Evolutionary conservation across 2,113 vertebrate species (phyloP).

Genomic region (Xyliphius kryptos): DNA sequence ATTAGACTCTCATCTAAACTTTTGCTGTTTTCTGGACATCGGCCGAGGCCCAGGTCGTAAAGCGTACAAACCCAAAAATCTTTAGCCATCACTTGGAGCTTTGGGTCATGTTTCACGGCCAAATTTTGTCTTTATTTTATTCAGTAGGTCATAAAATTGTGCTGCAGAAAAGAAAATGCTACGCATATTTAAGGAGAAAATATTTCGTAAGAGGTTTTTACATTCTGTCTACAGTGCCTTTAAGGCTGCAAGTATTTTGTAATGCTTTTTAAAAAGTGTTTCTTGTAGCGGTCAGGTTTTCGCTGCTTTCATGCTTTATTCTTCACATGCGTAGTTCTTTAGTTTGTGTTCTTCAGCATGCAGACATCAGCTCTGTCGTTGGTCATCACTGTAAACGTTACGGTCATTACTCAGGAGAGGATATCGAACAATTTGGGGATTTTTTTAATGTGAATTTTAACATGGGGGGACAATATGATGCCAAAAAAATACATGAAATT

Average conservation of each 20-base stretch:
- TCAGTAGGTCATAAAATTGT: no score
- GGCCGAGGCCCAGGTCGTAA: no score
- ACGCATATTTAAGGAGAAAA: no score
- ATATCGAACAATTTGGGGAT: background rate
- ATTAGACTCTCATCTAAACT: no score
- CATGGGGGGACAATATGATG: background rate
- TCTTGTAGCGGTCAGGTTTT: background rate
- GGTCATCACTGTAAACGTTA: constrained; percentile 29
- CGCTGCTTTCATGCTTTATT: constrained; percentile 1
- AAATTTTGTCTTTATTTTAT: no score
- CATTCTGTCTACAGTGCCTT: constrained; percentile 29
- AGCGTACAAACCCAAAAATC: no score
- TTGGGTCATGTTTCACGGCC: no score
- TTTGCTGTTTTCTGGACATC: no score
- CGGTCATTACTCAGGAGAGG: constrained; percentile 22
- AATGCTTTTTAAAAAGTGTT: background rate
- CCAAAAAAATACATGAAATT: background rate
- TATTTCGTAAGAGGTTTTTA: background rate
- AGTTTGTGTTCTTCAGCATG: constrained; percentile 9
- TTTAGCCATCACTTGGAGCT: no score
- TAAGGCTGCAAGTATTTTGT: constrained; percentile 21
- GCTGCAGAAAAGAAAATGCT: no score
- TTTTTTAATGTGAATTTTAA: background rate
- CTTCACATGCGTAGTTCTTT: background rate
- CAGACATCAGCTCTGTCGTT: constrained; percentile 13